These are phyloP conservation scores for Ptiloglossa arizonensis DNA, from an alignment of 1,140 invertebrate genomes.

Conservation along the genomic window DNA sequence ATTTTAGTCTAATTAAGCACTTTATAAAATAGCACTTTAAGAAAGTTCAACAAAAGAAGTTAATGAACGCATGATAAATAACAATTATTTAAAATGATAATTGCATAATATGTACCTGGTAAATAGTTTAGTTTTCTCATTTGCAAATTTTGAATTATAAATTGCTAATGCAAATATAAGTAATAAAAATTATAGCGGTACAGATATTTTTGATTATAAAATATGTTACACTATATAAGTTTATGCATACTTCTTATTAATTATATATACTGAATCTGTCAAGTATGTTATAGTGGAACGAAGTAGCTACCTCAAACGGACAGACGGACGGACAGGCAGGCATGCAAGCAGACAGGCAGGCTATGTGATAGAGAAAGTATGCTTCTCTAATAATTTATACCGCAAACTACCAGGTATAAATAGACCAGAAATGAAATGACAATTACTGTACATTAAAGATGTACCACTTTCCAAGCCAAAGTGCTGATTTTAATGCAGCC, in stretches of 20 bases:
- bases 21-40: neutral
- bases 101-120: neutral
- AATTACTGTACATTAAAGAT: slow-evolving; percentile 36
- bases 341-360: slow-evolving; percentile 67
- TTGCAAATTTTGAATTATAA: neutral
- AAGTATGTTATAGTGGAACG: slow-evolving; percentile 18
- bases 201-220: neutral
- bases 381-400: slow-evolving; percentile 42
- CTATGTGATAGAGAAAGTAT: slow-evolving; percentile 54
- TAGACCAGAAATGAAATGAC: slow-evolving; percentile 40
- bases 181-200: neutral
- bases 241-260: slow-evolving; percentile 8
- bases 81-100: neutral
- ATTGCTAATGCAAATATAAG: neutral
- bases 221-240: neutral
- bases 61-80: neutral
- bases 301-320: slow-evolving; percentile 65
- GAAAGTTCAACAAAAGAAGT: neutral
- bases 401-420: slow-evolving; percentile 27
- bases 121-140: neutral
- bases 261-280: neutral
- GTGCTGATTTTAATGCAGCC: slow-evolving; percentile 35
- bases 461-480: slow-evolving; percentile 52
- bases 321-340: slow-evolving; percentile 69
- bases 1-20: neutral